These are phyloP conservation scores for Cirrhinus mrigala DNA, from an alignment of 2,797 vertebrate species.

Conservation along the genomic window DNA sequence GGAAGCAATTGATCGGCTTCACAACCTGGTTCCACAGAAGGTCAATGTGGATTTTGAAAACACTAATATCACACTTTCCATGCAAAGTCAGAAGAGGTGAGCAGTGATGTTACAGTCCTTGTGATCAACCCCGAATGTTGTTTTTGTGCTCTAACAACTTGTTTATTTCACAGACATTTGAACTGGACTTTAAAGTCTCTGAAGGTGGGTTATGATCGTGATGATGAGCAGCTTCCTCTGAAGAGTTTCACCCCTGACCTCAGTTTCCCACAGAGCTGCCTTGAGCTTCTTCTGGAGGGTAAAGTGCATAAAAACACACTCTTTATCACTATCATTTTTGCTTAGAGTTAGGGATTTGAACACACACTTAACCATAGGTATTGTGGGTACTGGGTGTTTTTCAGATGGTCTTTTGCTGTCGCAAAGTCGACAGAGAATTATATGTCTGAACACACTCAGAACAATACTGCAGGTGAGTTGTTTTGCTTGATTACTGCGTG, in stretches of 20 bases:
- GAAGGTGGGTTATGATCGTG: slow-evolving; percentile 84
- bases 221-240: slow-evolving; percentile 87
- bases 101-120: slow-evolving; percentile 38
- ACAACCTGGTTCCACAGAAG: slow-evolving; percentile 82
- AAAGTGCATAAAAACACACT: background rate
- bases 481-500: background rate
- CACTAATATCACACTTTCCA: slow-evolving; percentile 90
- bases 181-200: slow-evolving; percentile 96
- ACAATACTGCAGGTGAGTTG: slow-evolving; percentile 84
- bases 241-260: slow-evolving; percentile 88
- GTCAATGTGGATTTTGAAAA: slow-evolving; percentile 92
- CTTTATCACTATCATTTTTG: background rate
- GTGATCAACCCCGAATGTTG: background rate
- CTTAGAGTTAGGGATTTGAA: background rate
- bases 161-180: slow-evolving; percentile 82
- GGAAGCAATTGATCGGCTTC: slow-evolving; percentile 72
- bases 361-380: background rate
- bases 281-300: slow-evolving; percentile 91
- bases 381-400: slow-evolving; percentile 15
- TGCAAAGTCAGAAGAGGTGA: slow-evolving; percentile 97
- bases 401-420: slow-evolving; percentile 94
- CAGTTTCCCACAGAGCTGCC: slow-evolving; percentile 90
- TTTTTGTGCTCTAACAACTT: slow-evolving; percentile 6
- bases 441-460: slow-evolving; percentile 92
- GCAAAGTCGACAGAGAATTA: slow-evolving; percentile 95